Evolutionary conservation across 2,113 vertebrate genomes (phyloP), one percentile per base, ranked within the genome.

Genomic region (Xyrauchen texanus): DNA sequence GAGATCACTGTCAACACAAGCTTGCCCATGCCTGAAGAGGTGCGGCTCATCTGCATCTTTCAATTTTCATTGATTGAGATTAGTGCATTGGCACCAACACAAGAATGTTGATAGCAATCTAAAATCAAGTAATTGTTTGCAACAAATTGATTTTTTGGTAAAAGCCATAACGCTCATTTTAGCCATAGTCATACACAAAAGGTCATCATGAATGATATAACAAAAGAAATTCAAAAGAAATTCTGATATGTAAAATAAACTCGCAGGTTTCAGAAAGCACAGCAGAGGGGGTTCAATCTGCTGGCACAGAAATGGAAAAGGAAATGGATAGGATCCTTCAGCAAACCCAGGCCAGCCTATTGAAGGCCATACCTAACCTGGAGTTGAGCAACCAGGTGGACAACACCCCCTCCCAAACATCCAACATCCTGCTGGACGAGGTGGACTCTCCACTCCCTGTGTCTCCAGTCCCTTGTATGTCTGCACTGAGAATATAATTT

Each of bases 321-420:
- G 91, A 95, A 68, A 94, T 95, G 83, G 93, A 96, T 84, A 94
- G 93, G 84, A 92, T 95, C 52, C 90, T 96, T 13, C 94, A 95
- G 87, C 95, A 96, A 80, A 94, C 95, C 55, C 94, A 95, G 85
- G 93, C 92, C 86, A 95, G 92, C 72, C 93, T 93, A 83, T 93
- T 95, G 94, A 95, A 95, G 83, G 93, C 95, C 11, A 91, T 95
- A 78, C 94, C 95, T 79, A 91, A 94, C 79, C 86, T 96, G 83
- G 94, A 96, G 85, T 90, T 94, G 85, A 92, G 92, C 1, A 85
- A 78, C 0, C 85, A 92, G 76, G 75, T 89, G 3, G 21, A 34
- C 21, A 34, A 34, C 21, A 34, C 21, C 21, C 3, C 52, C n/a
- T 69, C 68, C 3, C 53, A 45, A 0, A 47, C 85, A 9, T 53